Conservation (phyloP, 2,888 invertebrate genomes). For the Temnothorax ravouxi region DNA sequence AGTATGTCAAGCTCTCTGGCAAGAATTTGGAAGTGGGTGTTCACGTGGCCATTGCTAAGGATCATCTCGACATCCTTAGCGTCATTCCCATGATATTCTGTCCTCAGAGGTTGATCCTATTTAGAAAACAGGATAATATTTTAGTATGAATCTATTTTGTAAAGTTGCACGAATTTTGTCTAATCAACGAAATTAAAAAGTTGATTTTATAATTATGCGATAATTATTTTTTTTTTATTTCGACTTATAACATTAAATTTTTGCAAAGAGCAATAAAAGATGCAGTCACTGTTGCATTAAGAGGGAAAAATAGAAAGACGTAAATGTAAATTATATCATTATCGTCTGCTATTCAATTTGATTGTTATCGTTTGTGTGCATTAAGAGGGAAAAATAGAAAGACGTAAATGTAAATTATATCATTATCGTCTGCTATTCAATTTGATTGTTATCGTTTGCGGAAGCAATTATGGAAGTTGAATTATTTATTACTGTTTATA, state of each 20-base stretch:
- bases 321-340: background rate
- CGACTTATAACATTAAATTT: background rate
- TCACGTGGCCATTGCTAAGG: conserved; percentile 91
- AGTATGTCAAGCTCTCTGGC: conserved; percentile 93
- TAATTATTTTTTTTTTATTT: background rate
- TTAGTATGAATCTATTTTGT: background rate
- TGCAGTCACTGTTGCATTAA: background rate
- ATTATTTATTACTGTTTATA: background rate
- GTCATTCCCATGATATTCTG: conserved; percentile 69
- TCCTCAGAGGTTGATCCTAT: conserved; percentile 71
- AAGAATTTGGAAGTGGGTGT: conserved; percentile 91
- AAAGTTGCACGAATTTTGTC: background rate
- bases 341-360: background rate
- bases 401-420: background rate
- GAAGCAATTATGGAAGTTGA: background rate
- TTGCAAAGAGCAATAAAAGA: background rate
- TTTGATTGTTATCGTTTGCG: background rate
- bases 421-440: background rate
- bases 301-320: background rate
- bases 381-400: background rate
- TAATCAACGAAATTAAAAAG: background rate
- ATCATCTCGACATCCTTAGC: conserved; percentile 86
- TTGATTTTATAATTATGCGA: background rate
- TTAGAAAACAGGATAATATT: background rate
- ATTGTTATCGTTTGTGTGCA: too few species aligned